These are phyloP conservation scores for Pelodiscus sinensis DNA, from an alignment of 2,113 vertebrate species.

Conservation along the genomic window DNA sequence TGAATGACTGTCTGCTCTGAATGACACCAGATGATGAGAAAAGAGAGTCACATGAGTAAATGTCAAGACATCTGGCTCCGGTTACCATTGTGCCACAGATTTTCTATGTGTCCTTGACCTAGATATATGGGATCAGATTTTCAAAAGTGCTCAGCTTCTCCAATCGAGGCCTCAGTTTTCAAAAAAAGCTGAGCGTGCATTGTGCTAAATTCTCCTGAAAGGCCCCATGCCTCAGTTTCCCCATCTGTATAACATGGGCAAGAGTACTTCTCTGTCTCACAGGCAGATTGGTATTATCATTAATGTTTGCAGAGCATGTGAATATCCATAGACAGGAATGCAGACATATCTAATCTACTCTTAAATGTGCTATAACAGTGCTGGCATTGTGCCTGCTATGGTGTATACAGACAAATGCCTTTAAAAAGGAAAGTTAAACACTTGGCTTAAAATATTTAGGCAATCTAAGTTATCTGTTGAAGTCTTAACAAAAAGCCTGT, in stretches of 20 bases:
- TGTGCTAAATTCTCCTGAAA: background rate
- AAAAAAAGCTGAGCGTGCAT: background rate
- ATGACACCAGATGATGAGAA: background rate
- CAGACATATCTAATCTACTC: background rate
- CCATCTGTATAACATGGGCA: background rate
- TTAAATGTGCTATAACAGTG: background rate
- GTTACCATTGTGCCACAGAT: background rate
- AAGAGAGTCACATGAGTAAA: fast-evolving
- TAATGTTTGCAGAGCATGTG: background rate
- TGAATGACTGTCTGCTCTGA: background rate
- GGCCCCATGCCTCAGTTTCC: background rate
- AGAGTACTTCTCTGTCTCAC: background rate
- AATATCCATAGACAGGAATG: background rate
- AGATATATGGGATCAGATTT: fast-evolving
- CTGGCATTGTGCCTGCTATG: background rate
- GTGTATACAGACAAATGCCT: background rate
- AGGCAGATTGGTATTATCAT: background rate
- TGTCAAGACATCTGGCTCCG: background rate
- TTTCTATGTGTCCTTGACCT: background rate
- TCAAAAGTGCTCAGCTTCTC: background rate
- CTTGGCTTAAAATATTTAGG: background rate
- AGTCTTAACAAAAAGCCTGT: conserved; percentile 61
- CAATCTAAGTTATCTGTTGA: conserved; percentile 26
- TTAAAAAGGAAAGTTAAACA: background rate
- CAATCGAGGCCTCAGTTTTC: background rate